Conservation (phyloP, 1,140 invertebrate species). For the Hylyphantes graminicola region DNA sequence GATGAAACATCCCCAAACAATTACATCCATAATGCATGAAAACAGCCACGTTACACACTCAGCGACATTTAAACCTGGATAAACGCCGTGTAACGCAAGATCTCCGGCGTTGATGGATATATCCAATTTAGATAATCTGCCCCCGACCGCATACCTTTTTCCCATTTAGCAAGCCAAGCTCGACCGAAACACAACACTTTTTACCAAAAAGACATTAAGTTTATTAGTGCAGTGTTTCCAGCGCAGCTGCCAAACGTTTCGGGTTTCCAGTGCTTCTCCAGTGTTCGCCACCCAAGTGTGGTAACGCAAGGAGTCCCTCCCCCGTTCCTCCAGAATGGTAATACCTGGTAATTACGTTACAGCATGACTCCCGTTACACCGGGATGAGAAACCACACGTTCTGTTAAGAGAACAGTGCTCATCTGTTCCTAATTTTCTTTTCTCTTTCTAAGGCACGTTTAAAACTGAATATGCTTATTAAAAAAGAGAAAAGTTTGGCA, state of each 20-base stretch:
- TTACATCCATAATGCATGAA: too few relatives aligned
- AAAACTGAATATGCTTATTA: too few relatives aligned
- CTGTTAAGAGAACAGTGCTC: too few relatives aligned
- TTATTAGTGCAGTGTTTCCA: constrained; percentile 21
- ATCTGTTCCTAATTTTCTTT: too few relatives aligned
- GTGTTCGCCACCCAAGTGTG: constrained; percentile 16
- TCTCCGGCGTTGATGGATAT: background rate
- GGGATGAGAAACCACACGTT: too few relatives aligned
- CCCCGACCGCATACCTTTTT: background rate
- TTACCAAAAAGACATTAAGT: constrained; percentile 19
- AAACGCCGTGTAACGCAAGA: too few relatives aligned
- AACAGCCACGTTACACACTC: too few relatives aligned
- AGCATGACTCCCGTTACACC: constrained; percentile 30
- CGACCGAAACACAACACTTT: constrained; percentile 13
- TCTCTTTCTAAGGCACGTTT: too few relatives aligned
- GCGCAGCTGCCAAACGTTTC: constrained; percentile 28
- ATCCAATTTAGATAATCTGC: constrained; percentile 3
- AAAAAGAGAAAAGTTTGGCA: too few relatives aligned
- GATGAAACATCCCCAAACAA: too few relatives aligned
- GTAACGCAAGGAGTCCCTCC: background rate
- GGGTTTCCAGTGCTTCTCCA: constrained; percentile 3
- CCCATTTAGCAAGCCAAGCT: constrained; percentile 25
- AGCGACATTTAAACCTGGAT: too few relatives aligned
- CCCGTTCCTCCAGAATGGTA: constrained; percentile 2
- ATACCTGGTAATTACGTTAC: constrained; percentile 43